Percentiles rank a stretch among this genome's conserved stretches.
Conservation (phyloP, 1,140 invertebrate species). For the Solenopsis fugax region DNA sequence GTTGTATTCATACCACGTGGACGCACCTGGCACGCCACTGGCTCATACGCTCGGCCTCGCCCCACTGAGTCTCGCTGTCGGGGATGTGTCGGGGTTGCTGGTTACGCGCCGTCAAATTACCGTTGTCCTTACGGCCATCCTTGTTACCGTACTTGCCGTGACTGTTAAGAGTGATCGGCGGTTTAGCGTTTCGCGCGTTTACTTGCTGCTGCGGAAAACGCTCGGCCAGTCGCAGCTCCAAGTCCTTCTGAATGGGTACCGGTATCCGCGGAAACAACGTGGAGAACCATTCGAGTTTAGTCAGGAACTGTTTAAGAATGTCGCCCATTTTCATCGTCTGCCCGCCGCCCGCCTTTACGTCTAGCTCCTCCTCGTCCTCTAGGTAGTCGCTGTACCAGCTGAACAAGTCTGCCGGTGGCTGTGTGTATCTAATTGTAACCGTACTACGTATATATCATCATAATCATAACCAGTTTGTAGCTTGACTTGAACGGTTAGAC, state of each 20-base stretch:
- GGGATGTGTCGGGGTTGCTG: slow-evolving; percentile 85
- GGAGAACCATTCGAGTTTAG: slow-evolving; percentile 99
- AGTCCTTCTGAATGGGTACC: slow-evolving; percentile 98
- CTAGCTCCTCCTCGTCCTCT: slow-evolving; percentile 98
- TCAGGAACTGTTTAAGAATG: slow-evolving; percentile 96
- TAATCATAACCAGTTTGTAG: slow-evolving; percentile 78
- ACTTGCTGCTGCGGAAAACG: slow-evolving; percentile 86
- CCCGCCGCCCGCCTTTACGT: slow-evolving; percentile 98
- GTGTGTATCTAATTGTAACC: slow-evolving; percentile 92
- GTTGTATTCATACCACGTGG: slow-evolving; percentile 85
- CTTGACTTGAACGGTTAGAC: slow-evolving; percentile 1
- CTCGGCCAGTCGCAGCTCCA: slow-evolving; percentile 91
- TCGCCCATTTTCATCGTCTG: slow-evolving; percentile 97
- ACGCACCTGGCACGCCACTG: slow-evolving; percentile 87
- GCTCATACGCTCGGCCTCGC: slow-evolving; percentile 85
- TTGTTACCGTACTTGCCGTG: slow-evolving; percentile 83
- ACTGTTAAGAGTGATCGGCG: slow-evolving; percentile 84
- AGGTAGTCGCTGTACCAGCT: slow-evolving; percentile 99
- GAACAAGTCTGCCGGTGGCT: slow-evolving; percentile 97
- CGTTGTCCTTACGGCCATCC: slow-evolving; percentile 80
- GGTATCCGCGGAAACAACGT: slow-evolving; percentile 99
- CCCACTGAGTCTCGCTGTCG: slow-evolving; percentile 87
- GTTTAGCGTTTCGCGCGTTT: slow-evolving; percentile 83
- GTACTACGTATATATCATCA: slow-evolving; percentile 18
- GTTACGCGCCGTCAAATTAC: slow-evolving; percentile 73